Conservation (phyloP, 1,140 invertebrate species). For the Drosophila oshimai region DNA sequence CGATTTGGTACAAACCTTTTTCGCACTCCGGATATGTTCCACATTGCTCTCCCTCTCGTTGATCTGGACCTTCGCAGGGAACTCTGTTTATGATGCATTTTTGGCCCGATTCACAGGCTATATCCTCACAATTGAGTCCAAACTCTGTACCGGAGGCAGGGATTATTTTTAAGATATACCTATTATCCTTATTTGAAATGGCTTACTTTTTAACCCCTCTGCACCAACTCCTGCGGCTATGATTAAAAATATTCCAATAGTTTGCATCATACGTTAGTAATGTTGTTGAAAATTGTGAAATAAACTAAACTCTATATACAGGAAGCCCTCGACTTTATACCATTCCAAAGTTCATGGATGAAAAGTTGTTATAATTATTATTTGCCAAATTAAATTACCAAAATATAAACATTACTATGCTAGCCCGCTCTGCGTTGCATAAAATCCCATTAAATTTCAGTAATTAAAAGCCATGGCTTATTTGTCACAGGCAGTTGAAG, state of each 20-base stretch:
- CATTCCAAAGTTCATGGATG: conserved; percentile 3
- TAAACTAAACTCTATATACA: conserved; percentile 2
- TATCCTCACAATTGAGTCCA: conserved; percentile 43
- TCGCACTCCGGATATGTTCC: conserved; percentile 46
- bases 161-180: background rate
- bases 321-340: conserved; percentile 8
- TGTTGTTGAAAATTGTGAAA: background rate
- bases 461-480: background rate
- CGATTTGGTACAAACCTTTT: conserved; percentile 21
- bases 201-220: conserved; percentile 40
- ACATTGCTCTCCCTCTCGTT: conserved; percentile 29
- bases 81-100: conserved; percentile 19
- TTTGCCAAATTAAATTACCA: conserved; percentile 8
- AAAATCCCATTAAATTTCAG: background rate
- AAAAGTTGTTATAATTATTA: conserved; percentile 16
- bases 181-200: background rate
- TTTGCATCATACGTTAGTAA: background rate
- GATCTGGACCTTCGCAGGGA: conserved; percentile 29
- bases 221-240: background rate
- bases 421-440: background rate
- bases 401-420: background rate
- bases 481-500: background rate
- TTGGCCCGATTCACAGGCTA: conserved; percentile 25
- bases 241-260: background rate
- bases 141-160: conserved; percentile 16